These are phyloP conservation scores for Steinernema hermaphroditum DNA, from an alignment of 2,888 invertebrate genomes.

Conservation along the genomic window DNA sequence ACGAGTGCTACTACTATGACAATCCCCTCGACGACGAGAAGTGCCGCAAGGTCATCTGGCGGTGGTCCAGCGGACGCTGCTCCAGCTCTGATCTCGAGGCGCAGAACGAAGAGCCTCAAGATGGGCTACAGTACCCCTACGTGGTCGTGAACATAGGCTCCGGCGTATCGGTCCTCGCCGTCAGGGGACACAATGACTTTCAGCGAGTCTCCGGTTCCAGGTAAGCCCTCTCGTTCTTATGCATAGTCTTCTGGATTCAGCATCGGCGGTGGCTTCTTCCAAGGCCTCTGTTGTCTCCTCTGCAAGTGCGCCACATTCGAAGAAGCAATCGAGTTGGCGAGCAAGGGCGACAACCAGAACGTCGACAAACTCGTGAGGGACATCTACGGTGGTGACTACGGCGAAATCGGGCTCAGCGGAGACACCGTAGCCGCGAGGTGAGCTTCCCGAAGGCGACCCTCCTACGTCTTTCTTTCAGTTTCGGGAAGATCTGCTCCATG, in stretches of 20 bases:
- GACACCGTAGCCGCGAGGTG: constrained; percentile 95
- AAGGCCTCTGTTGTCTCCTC: constrained; percentile 89
- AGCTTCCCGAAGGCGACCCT: neutral
- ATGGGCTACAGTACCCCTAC: constrained; percentile 74
- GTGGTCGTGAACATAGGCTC: constrained; percentile 95
- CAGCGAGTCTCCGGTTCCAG: constrained; percentile 90
- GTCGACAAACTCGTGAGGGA: constrained; percentile 92
- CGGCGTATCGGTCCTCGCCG: constrained; percentile 91
- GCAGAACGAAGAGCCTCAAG: constrained; percentile 26
- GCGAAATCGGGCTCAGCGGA: constrained; percentile 83
- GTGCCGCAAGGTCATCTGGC: constrained; percentile 14
- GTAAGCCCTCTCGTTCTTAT: neutral
- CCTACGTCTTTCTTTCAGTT: constrained; percentile 73
- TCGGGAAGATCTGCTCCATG: constrained; percentile 84
- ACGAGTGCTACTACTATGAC: constrained; percentile 33
- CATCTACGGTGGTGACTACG: constrained; percentile 94
- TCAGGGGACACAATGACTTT: constrained; percentile 81
- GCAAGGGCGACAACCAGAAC: constrained; percentile 85
- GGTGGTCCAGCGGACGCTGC: constrained; percentile 8
- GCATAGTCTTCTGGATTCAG: neutral
- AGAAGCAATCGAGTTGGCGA: constrained; percentile 91
- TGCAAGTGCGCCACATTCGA: constrained; percentile 95
- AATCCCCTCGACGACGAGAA: constrained; percentile 29
- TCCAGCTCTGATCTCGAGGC: constrained; percentile 17
- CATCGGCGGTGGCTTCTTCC: constrained; percentile 75